phyloP scores from a whole-genome alignment of 2,797 vertebrate genomes.

The Bufotes viridis region DNA sequence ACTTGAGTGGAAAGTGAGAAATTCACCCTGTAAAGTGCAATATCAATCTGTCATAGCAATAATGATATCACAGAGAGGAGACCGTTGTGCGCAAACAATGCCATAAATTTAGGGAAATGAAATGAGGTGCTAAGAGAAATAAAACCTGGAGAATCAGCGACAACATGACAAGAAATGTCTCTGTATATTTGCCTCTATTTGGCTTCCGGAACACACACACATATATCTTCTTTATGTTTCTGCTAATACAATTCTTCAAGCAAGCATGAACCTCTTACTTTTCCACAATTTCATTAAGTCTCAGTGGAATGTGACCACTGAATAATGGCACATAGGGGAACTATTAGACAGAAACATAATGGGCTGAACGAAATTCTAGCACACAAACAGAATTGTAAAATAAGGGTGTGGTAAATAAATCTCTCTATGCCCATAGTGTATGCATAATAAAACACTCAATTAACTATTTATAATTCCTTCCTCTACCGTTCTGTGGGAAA shows the following conservation, averaged over 20 bases:
- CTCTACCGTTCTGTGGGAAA: neutral
- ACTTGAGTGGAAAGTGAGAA: constrained; percentile 20
- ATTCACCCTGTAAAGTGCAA: constrained; percentile 48
- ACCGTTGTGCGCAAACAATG: constrained; percentile 31
- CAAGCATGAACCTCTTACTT: constrained; percentile 49
- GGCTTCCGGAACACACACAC: constrained; percentile 33
- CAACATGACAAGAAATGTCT: constrained; percentile 44
- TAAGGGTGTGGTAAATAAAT: constrained; percentile 56
- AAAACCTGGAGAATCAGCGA: constrained; percentile 41
- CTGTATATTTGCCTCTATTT: constrained; percentile 50
- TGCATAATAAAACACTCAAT: constrained; percentile 55
- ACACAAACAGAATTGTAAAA: constrained; percentile 57
- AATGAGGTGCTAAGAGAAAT: constrained; percentile 40
- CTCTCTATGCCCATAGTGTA: constrained; percentile 22
- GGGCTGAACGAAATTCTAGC: constrained; percentile 46
- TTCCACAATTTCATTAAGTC: constrained; percentile 54
- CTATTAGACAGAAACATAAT: constrained; percentile 50
- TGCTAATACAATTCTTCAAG: constrained; percentile 51
- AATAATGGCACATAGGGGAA: constrained; percentile 51
- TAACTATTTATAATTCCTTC: constrained; percentile 31
- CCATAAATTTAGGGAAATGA: constrained; percentile 45
- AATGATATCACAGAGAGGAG: constrained; percentile 47
- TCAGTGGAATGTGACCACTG: constrained; percentile 57
- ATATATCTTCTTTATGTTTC: constrained; percentile 59
- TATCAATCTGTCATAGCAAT: constrained; percentile 52